These are phyloP conservation scores for Prochilodus magdalenae DNA, from an alignment of 2,113 vertebrate genomes.

Conservation along the genomic window DNA sequence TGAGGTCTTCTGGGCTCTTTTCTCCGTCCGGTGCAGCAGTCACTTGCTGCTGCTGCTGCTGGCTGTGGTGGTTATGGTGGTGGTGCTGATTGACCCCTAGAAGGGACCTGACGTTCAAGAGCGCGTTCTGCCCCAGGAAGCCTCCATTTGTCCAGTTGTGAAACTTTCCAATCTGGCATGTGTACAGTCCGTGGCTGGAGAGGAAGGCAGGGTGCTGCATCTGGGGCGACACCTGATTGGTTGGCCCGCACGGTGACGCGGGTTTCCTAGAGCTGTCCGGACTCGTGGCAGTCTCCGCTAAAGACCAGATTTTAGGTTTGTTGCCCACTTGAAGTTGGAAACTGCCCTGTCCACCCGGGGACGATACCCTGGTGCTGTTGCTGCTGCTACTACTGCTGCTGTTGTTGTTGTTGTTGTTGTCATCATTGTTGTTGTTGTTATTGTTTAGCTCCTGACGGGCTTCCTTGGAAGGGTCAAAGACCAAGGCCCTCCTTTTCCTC, in stretches of 20 bases:
- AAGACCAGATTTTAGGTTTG: constrained; percentile 99
- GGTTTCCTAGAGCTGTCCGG: constrained; percentile 92
- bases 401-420: not conserved
- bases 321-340: constrained; percentile 87
- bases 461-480: not conserved
- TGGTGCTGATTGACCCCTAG: constrained; percentile 90
- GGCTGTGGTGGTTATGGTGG: constrained; percentile 81
- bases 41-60: constrained; percentile 79
- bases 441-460: not conserved
- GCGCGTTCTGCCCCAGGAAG: constrained; percentile 94
- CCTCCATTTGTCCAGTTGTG: constrained; percentile 98
- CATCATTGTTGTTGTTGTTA: not conserved
- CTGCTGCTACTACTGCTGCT: constrained; percentile 71
- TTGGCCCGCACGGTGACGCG: constrained; percentile 79
- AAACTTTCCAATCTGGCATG: constrained; percentile 98
- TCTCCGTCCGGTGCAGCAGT: constrained; percentile 82
- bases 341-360: constrained; percentile 80
- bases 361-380: constrained; percentile 83
- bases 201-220: constrained; percentile 96
- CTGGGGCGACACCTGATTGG: constrained; percentile 80
- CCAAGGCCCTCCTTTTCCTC: constrained; percentile 81
- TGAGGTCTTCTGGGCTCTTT: constrained; percentile 84
- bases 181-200: constrained; percentile 98
- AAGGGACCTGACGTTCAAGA: constrained; percentile 94
- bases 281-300: constrained; percentile 96